Conservation (phyloP, 2,113 vertebrate genomes). For the Deroptyus accipitrinus region DNA sequence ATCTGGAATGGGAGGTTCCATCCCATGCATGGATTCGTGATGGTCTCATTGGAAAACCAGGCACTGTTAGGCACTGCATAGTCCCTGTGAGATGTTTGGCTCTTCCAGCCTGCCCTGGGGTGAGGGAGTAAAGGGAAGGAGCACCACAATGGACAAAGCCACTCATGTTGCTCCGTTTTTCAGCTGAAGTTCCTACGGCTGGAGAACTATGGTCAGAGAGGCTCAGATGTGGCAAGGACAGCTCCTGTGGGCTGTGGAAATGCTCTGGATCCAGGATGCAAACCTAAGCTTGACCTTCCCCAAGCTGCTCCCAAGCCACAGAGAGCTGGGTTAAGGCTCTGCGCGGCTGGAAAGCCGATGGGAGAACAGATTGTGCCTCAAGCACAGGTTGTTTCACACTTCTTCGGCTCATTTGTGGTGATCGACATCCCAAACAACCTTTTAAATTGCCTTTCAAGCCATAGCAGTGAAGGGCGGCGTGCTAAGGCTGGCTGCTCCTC, state of each 20-base stretch:
- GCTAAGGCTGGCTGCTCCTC: conserved; percentile 47
- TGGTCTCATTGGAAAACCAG: not conserved
- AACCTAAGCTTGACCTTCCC: not conserved
- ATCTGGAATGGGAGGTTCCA: not conserved
- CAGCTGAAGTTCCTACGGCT: not conserved
- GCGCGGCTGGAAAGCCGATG: rapidly evolving
- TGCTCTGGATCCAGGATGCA: not conserved
- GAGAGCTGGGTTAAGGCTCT: not conserved
- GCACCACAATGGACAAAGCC: not conserved
- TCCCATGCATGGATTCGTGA: not conserved
- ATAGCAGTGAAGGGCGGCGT: not conserved
- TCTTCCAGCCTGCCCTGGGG: not conserved
- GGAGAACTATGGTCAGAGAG: not conserved
- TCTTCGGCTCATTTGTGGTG: conserved; percentile 22
- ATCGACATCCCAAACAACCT: conserved; percentile 25
- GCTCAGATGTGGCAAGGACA: rapidly evolving
- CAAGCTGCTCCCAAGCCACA: rapidly evolving
- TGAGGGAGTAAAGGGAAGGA: not conserved
- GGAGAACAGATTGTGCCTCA: not conserved
- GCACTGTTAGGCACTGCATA: rapidly evolving
- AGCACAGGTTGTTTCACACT: not conserved
- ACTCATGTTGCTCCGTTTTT: not conserved
- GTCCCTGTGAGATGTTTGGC: not conserved
- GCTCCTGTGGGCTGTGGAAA: not conserved
- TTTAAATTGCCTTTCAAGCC: conserved; percentile 46